A percentile compares a stretch with the other conserved stretches of the same genome.
phyloP scores from a whole-genome alignment of 2,888 invertebrate genomes.

The Philereme transversata region DNA sequence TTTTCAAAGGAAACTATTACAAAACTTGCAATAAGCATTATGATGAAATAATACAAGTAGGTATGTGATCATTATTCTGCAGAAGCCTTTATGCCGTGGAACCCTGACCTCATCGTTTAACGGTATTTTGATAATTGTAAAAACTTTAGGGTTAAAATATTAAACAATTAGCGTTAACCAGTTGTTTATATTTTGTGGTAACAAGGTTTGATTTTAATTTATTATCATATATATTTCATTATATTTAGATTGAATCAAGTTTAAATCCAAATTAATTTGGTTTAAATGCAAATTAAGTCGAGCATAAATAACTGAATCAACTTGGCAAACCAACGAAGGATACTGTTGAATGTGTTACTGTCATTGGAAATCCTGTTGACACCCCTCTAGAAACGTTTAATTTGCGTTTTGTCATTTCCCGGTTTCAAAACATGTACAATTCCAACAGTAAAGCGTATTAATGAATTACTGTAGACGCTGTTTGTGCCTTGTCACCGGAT shows the following conservation, averaged over 20 bases:
- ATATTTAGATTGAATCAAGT: neutral
- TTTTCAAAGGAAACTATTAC: slow-evolving; percentile 15
- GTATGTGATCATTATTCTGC: slow-evolving; percentile 3
- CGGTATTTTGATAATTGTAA: slow-evolving; percentile 26
- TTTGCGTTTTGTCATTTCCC: slow-evolving; percentile 27
- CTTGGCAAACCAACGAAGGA: neutral
- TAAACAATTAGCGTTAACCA: no score
- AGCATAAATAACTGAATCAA: neutral
- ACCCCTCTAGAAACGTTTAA: slow-evolving; percentile 12
- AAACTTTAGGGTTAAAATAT: slow-evolving; percentile 1
- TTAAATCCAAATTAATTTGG: no score
- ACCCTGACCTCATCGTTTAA: slow-evolving; percentile 36
- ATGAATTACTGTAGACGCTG: slow-evolving; percentile 38
- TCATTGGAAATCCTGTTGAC: slow-evolving; percentile 5
- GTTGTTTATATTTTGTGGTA: no score
- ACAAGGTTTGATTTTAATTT: neutral
- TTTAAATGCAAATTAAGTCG: no score
- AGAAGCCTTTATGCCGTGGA: slow-evolving; percentile 21
- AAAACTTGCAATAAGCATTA: slow-evolving; percentile 14
- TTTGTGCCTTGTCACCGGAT: slow-evolving; percentile 53
- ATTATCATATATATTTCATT: no score
- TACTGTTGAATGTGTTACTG: slow-evolving; percentile 5
- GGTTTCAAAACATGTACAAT: slow-evolving; percentile 27
- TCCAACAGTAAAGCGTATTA: slow-evolving; percentile 28
- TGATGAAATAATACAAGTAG: slow-evolving; percentile 26